These are phyloP conservation scores for Alexandromys fortis DNA, from an alignment of 2,113 vertebrate genomes.

Conservation along the genomic window DNA sequence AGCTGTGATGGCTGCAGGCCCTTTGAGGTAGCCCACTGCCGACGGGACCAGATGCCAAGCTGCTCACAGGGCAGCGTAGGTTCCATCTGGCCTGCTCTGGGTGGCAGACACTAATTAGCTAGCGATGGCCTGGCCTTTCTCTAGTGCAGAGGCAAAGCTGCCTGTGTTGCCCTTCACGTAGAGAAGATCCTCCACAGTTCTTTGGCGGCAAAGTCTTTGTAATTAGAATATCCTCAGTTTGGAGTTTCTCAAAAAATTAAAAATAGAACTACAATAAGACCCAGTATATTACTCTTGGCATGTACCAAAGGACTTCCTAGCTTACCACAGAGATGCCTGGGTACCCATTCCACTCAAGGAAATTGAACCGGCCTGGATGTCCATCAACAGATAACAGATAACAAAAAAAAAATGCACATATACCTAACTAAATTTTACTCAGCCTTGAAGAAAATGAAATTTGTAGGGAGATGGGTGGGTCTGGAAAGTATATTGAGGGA, in stretches of 20 bases:
- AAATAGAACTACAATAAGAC: not conserved
- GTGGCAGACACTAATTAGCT: not conserved
- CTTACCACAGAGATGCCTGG: too few relatives aligned
- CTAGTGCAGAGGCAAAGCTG: not conserved
- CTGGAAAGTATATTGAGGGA: too few relatives aligned
- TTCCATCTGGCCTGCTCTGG: not conserved
- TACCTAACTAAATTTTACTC: too few relatives aligned
- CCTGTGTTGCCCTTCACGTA: not conserved
- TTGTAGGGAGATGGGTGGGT: not conserved
- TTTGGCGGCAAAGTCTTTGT: not conserved
- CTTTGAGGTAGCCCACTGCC: not conserved
- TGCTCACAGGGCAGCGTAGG: rapidly evolving
- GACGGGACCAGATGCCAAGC: not conserved
- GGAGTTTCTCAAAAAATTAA: not conserved
- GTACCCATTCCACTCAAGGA: not conserved
- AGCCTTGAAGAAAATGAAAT: not conserved
- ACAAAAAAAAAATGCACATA: not conserved
- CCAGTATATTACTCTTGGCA: not conserved
- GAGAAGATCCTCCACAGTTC: not conserved
- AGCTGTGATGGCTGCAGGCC: constrained; percentile 41
- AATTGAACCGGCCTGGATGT: not conserved
- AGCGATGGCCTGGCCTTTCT: not conserved
- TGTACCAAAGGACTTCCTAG: not conserved
- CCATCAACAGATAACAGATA: not conserved
- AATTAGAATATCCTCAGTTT: not conserved